Evolutionary conservation across 1,140 invertebrate species (phyloP), one percentile per base, ranked within the genome.

Genomic region (Euglossa dilemma): DNA sequence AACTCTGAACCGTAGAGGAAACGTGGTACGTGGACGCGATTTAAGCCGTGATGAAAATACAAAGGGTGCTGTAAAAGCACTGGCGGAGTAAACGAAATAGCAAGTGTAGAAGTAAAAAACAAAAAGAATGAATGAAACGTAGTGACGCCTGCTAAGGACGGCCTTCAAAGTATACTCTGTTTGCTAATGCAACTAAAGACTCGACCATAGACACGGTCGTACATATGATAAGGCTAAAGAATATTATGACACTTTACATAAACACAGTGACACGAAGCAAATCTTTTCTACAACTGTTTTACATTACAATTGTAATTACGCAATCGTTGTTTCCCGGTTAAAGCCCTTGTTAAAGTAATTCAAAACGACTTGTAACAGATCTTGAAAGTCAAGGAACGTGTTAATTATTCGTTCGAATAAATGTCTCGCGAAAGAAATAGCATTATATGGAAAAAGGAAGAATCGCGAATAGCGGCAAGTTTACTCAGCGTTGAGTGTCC

Each of bases 101-200:
- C 47, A 64, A 61, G 28, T 11, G 14, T 57, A 73, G 52, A 57
- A 23, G 14, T 57, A 73, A 43, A 57, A 23, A 47, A 81, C 50
- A 16, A 47, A 81, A 71, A n/a, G 36, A 73, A 57, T 75, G 79
- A 81, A 81, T 67, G 79, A 81, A 75, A 54, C 47, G 50, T 50
- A 25, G 52, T 18, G n/a, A 23, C 20, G 0, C 56, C 61, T 3
- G 43, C 47, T 52, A 43, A 50, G 11, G 9, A 16, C 7, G 7
- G 43, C 36, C 61, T 74, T 66, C 11, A 20, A 9, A 74, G 52
- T 43, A n/a, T n/a, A 36, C 23, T 14, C 47, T 63, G 28, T 47
- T 80, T 71, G 36, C 23, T 66, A 67, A 81, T 16, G 43, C 12
- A 23, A n/a, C 23, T 52, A n/a, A 47, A 74, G 9, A 52, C 16